Evolutionary conservation across 2,113 vertebrate species (phyloP).

Genomic region (Mustela nigripes): DNA sequence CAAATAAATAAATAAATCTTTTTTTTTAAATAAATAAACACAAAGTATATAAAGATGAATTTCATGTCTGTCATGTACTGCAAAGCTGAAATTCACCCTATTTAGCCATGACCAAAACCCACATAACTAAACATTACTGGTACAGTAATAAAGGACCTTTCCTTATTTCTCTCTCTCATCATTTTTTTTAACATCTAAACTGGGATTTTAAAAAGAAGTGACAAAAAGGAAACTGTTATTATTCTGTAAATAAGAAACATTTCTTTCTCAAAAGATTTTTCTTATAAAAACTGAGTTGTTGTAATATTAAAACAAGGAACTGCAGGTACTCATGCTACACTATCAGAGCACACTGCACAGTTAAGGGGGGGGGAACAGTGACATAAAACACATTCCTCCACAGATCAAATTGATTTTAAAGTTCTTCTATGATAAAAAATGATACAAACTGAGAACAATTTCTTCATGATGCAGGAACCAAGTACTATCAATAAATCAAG

Average conservation of each 20-base stretch:
- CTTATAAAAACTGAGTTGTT: not conserved
- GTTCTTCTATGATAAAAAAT: constrained; percentile 11
- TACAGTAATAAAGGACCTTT: not conserved
- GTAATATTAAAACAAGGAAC: not conserved
- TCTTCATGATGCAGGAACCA: not conserved
- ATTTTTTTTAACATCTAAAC: constrained; percentile 27
- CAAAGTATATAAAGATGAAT: not conserved
- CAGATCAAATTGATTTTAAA: not conserved
- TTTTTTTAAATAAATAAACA: not conserved
- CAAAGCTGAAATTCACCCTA: not conserved
- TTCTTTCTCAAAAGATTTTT: not conserved
- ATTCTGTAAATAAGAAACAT: not conserved
- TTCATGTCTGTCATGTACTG: not conserved
- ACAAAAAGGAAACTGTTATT: not conserved
- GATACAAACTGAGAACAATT: not conserved
- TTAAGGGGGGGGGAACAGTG: not conserved
- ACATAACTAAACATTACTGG: not conserved
- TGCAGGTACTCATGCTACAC: not conserved
- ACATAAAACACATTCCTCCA: not conserved
- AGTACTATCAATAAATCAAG: not conserved
- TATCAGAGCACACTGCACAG: not conserved
- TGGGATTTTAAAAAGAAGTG: not conserved
- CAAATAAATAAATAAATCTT: too few species aligned
- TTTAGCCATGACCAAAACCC: not conserved
- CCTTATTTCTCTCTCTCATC: not conserved